Evolutionary conservation across 1,140 invertebrate genomes (phyloP).

Genomic region (Penaeus chinensis): DNA sequence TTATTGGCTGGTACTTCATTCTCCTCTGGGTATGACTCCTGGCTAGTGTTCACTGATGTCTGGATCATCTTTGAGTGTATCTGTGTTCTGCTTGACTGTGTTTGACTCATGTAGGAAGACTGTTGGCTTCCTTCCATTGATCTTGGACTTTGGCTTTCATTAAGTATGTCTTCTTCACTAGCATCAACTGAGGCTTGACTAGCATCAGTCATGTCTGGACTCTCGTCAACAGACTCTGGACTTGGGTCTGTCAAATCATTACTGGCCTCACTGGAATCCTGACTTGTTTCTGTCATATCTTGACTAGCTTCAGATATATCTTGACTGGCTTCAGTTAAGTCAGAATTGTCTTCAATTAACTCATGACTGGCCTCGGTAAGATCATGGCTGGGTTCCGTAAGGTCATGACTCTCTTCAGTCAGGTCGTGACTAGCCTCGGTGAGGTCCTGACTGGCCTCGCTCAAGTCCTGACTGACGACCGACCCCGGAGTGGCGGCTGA

Average conservation of each 20-base stretch:
- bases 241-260: neutral
- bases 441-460: conserved; percentile 17
- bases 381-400: conserved; percentile 22
- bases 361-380: conserved; percentile 31
- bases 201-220: conserved; percentile 21
- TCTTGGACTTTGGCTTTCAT: conserved; percentile 10
- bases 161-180: conserved; percentile 40
- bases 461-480: conserved; percentile 28
- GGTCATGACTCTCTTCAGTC: conserved; percentile 26
- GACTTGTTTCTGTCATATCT: neutral
- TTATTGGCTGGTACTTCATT: neutral
- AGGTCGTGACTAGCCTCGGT: neutral
- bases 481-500: too few species aligned
- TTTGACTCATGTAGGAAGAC: conserved; percentile 30
- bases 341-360: too few species aligned
- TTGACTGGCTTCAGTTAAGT: conserved; percentile 39
- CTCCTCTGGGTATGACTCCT: neutral
- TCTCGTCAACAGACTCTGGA: neutral
- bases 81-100: conserved; percentile 38
- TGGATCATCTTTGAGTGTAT: conserved; percentile 48
- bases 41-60: conserved; percentile 13
- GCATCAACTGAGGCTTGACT: conserved; percentile 27
- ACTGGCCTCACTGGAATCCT: conserved; percentile 33
- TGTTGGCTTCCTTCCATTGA: conserved; percentile 30
- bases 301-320: conserved; percentile 27